Conservation (phyloP, 2,797 vertebrate genomes). For the Dipus sagitta region DNA sequence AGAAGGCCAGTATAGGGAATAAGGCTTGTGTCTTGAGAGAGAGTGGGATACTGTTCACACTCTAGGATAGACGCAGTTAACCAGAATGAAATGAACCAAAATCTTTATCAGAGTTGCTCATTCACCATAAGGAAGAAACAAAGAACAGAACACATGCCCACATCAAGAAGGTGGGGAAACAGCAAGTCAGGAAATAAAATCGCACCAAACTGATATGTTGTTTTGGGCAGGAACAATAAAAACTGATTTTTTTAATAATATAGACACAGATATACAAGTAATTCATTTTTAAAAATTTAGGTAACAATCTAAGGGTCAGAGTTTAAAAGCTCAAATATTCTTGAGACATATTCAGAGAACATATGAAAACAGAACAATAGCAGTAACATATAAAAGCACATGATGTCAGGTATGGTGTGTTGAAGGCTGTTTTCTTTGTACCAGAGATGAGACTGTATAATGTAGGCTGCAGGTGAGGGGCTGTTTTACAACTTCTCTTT, state of each 20-base stretch:
- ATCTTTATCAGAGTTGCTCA: neutral
- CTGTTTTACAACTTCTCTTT: neutral
- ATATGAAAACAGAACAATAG: neutral
- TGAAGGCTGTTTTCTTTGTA: neutral
- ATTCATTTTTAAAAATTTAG: too few relatives aligned
- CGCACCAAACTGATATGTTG: neutral
- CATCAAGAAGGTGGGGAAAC: slow-evolving; percentile 3
- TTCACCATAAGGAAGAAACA: slow-evolving; percentile 9
- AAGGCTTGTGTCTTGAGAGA: neutral
- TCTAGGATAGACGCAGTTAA: neutral
- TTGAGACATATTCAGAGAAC: neutral
- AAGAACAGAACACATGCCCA: neutral
- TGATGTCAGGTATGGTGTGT: fast-evolving
- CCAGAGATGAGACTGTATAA: neutral
- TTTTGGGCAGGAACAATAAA: neutral
- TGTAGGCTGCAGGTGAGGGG: neutral
- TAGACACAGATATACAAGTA: neutral
- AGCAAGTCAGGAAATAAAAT: neutral
- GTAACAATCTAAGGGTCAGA: neutral
- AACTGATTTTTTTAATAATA: slow-evolving; percentile 18
- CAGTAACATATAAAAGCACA: slow-evolving; percentile 14
- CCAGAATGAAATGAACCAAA: neutral
- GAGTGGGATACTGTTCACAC: neutral
- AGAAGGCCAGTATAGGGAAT: neutral
- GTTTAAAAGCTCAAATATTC: slow-evolving; percentile 3